Conservation (phyloP, 2,113 vertebrate species). For the Solea solea region DNA sequence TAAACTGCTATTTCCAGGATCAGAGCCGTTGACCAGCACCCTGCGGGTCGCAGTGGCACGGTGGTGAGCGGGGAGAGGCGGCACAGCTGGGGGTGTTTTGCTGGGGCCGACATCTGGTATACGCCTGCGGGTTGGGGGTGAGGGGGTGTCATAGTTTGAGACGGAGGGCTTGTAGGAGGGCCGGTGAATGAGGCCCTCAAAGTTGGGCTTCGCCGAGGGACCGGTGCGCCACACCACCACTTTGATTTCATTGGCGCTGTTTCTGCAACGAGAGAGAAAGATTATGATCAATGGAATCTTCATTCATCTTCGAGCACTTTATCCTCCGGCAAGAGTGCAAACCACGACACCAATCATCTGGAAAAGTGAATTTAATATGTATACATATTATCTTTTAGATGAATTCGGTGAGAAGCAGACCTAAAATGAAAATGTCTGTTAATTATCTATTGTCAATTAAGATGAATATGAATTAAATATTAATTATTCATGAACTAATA, state of each 20-base stretch:
- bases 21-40: slow-evolving; percentile 81
- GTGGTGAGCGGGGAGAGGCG: slow-evolving; percentile 81
- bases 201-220: slow-evolving; percentile 85
- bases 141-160: slow-evolving; percentile 85
- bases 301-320: too few species aligned
- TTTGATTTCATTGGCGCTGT: slow-evolving; percentile 89
- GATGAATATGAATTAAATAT: too few species aligned
- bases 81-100: slow-evolving; percentile 80
- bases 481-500: too few species aligned
- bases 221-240: slow-evolving; percentile 92
- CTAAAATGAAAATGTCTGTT: too few species aligned
- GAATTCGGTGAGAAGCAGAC: too few species aligned
- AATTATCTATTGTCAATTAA: too few species aligned
- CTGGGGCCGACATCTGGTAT: slow-evolving; percentile 68
- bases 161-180: slow-evolving; percentile 87
- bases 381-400: too few species aligned
- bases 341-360: too few species aligned
- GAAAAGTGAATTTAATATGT: too few species aligned
- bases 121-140: slow-evolving; percentile 82
- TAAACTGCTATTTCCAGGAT: slow-evolving; percentile 50
- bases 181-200: slow-evolving; percentile 85
- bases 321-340: too few species aligned
- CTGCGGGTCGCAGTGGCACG: slow-evolving; percentile 86
- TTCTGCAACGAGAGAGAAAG: slow-evolving; percentile 76
- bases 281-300: not conserved